These are phyloP conservation scores for Bubo bubo DNA, from an alignment of 2,113 vertebrate genomes.

Conservation along the genomic window DNA sequence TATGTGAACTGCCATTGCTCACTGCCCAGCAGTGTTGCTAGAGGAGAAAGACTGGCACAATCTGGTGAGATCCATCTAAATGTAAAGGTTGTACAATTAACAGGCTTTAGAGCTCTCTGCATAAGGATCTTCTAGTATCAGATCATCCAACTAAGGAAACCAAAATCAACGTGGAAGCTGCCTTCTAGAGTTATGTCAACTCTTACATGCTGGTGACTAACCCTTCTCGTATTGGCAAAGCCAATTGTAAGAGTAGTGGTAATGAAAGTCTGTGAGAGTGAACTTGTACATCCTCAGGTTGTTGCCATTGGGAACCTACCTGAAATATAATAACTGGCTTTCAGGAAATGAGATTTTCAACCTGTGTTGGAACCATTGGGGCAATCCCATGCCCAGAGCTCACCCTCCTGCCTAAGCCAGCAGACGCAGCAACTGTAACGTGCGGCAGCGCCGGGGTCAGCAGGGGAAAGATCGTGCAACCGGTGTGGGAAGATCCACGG, in stretches of 20 bases:
- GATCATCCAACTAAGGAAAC: neutral
- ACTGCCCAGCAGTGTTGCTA: fast-evolving
- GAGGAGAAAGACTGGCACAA: neutral
- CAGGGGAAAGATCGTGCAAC: neutral
- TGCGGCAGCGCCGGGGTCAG: neutral
- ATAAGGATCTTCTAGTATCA: neutral
- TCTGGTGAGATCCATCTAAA: neutral
- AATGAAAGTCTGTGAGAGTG: neutral
- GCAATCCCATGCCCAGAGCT: neutral
- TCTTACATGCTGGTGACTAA: neutral
- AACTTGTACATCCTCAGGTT: neutral
- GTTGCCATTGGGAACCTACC: neutral
- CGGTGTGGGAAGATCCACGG: neutral
- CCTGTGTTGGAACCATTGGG: neutral
- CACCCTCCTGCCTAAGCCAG: neutral
- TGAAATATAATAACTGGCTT: neutral
- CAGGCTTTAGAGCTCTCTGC: neutral
- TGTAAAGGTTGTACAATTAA: neutral
- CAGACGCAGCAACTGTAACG: fast-evolving
- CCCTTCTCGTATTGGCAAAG: neutral
- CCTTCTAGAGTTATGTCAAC: neutral
- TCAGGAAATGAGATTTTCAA: neutral
- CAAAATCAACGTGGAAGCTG: neutral
- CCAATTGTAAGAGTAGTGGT: neutral
- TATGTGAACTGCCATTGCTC: neutral